Conservation (phyloP, 2,797 vertebrate species). For the Melanotaenia boesemani region DNA sequence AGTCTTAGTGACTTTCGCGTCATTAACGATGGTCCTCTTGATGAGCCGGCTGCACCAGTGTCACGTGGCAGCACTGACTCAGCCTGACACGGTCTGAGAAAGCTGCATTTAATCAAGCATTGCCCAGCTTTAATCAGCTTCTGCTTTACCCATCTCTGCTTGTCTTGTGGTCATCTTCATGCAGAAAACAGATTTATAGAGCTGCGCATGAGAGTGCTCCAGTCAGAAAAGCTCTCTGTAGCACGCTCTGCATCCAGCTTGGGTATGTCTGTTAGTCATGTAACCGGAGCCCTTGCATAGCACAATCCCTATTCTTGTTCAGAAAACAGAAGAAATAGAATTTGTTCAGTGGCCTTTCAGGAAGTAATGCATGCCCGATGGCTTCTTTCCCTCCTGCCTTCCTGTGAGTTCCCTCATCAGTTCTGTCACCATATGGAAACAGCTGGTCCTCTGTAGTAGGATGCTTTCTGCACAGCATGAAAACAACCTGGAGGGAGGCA, state of each 20-base stretch:
- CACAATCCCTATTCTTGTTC: conserved; percentile 7
- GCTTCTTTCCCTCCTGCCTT: conserved; percentile 45
- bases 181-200: conserved; percentile 59
- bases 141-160: conserved; percentile 63
- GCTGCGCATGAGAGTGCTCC: conserved; percentile 39
- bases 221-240: conserved; percentile 26
- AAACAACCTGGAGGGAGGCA: conserved; percentile 43
- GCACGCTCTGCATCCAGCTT: conserved; percentile 12
- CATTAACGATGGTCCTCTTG: conserved; percentile 49
- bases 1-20: conserved; percentile 35
- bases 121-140: conserved; percentile 64
- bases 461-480: conserved; percentile 54
- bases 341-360: conserved; percentile 18
- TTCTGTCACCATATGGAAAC: conserved; percentile 68
- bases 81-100: conserved; percentile 37
- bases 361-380: conserved; percentile 23
- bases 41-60: conserved; percentile 48
- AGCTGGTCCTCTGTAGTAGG: conserved; percentile 54
- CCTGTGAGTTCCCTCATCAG: conserved; percentile 48
- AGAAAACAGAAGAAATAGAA: conserved; percentile 20
- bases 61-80: conserved; percentile 57
- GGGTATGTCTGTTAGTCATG: neutral
- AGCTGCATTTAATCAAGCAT: conserved; percentile 75
- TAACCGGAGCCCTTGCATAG: conserved; percentile 1
- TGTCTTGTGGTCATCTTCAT: conserved; percentile 51